These are phyloP conservation scores for Synanthedon formicaeformis DNA, from an alignment of 2,888 invertebrate genomes.

Conservation along the genomic window DNA sequence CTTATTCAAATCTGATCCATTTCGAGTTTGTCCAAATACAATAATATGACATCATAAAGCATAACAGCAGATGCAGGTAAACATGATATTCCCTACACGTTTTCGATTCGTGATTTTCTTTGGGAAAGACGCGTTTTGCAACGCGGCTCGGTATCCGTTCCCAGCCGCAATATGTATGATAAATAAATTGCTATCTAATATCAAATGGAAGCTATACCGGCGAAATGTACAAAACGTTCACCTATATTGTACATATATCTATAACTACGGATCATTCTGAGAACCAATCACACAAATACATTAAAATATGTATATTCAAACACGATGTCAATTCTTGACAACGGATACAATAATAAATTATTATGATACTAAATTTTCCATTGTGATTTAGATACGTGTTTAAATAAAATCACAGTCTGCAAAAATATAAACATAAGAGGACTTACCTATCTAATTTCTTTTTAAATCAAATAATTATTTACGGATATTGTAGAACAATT, in stretches of 20 bases:
- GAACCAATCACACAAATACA: too few relatives aligned
- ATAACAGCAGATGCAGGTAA: conserved; percentile 13
- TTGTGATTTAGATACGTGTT: too few relatives aligned
- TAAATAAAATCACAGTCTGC: too few relatives aligned
- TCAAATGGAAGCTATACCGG: conserved; percentile 63
- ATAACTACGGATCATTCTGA: background rate
- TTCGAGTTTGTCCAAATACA: background rate
- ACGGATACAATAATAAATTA: too few relatives aligned
- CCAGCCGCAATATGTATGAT: conserved; percentile 66
- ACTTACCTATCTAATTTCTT: too few relatives aligned
- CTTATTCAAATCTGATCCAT: background rate
- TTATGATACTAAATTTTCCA: too few relatives aligned
- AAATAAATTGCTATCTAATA: conserved; percentile 72
- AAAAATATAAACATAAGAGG: too few relatives aligned
- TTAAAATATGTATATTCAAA: too few relatives aligned
- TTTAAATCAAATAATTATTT: too few relatives aligned
- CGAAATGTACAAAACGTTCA: conserved; percentile 63
- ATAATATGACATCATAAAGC: background rate
- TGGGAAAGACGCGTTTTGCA: conserved; percentile 43
- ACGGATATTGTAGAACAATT: too few relatives aligned
- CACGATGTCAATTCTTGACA: too few relatives aligned
- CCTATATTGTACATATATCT: conserved; percentile 15
- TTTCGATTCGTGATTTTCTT: conserved; percentile 57
- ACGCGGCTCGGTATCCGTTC: conserved; percentile 48
- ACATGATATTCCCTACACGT: conserved; percentile 55